Evolutionary conservation across 2,113 vertebrate species (phyloP).

Genomic region (Proterorhinus semilunaris): DNA sequence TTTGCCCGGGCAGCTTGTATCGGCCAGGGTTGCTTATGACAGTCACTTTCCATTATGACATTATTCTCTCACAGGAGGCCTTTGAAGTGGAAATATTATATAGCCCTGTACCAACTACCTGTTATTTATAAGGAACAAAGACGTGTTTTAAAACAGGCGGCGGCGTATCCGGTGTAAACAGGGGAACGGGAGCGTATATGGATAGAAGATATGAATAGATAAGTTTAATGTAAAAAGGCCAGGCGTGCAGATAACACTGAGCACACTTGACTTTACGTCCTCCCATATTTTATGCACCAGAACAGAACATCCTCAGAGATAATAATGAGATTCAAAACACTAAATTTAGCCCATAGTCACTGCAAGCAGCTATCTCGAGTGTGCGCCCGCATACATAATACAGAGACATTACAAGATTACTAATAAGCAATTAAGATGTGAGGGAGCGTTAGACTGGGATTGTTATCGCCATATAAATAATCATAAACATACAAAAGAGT

Average conservation of each 20-base stretch:
- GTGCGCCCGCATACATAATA: constrained; percentile 14
- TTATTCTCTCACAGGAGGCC: constrained; percentile 56
- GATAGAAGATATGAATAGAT: constrained; percentile 7
- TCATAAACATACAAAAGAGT: not conserved
- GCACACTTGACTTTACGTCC: constrained; percentile 2
- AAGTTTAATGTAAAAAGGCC: constrained; percentile 1
- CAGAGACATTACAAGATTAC: constrained; percentile 13
- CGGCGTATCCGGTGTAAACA: constrained; percentile 28
- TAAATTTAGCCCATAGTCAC: constrained; percentile 19
- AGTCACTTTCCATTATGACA: constrained; percentile 68
- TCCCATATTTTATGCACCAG: not conserved
- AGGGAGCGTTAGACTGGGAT: not conserved
- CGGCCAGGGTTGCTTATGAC: constrained; percentile 48
- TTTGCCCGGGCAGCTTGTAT: constrained; percentile 43
- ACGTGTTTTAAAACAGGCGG: constrained; percentile 33
- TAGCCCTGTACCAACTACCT: constrained; percentile 39
- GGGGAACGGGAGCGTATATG: not conserved
- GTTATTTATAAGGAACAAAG: constrained; percentile 42
- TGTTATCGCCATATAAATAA: not conserved
- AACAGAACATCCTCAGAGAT: constrained; percentile 9
- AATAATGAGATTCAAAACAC: constrained; percentile 20
- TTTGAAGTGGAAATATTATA: constrained; percentile 47
- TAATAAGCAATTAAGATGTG: not conserved
- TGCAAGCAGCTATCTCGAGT: constrained; percentile 6
- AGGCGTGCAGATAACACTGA: constrained; percentile 9